A percentile compares a stretch with the other conserved stretches of the same genome.
Evolutionary conservation across 1,140 invertebrate species (phyloP).

Genomic region (Brachionus manjavacas): DNA sequence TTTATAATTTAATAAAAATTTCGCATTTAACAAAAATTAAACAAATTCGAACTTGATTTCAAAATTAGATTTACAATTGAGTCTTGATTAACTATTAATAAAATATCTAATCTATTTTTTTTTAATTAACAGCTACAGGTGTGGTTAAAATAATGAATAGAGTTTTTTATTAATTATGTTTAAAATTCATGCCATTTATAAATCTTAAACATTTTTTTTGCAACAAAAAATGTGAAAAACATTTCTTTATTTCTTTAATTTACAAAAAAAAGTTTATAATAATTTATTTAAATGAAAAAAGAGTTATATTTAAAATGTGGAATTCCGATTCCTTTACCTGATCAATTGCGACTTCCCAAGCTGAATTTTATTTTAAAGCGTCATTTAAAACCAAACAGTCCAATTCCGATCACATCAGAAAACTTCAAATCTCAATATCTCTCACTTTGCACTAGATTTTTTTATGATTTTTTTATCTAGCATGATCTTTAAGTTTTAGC

Average conservation of each 20-base stretch:
- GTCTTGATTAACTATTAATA: not conserved
- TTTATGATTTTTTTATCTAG: not conserved
- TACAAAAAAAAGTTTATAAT: not conserved
- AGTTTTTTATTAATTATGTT: not conserved
- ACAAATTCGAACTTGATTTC: not conserved
- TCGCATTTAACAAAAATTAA: not conserved
- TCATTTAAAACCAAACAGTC: too few relatives aligned
- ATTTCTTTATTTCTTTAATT: not conserved
- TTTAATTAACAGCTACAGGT: not conserved
- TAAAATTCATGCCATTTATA: not conserved
- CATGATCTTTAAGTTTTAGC: not conserved
- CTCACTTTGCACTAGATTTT: not conserved
- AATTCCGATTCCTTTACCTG: not conserved
- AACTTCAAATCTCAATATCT: not conserved
- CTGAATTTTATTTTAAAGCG: too few relatives aligned
- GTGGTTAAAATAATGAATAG: too few relatives aligned
- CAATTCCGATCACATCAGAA: too few relatives aligned
- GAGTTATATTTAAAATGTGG: not conserved
- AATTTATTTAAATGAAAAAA: not conserved
- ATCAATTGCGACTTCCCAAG: too few relatives aligned
- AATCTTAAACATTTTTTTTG: not conserved
- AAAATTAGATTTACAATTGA: conserved; percentile 6
- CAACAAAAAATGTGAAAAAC: not conserved
- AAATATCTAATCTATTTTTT: not conserved
- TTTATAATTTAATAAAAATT: not conserved